Percentiles rank a stretch among this genome's conserved stretches.
Conservation (phyloP, 2,113 vertebrate genomes). For the Harpagus bidentatus region DNA sequence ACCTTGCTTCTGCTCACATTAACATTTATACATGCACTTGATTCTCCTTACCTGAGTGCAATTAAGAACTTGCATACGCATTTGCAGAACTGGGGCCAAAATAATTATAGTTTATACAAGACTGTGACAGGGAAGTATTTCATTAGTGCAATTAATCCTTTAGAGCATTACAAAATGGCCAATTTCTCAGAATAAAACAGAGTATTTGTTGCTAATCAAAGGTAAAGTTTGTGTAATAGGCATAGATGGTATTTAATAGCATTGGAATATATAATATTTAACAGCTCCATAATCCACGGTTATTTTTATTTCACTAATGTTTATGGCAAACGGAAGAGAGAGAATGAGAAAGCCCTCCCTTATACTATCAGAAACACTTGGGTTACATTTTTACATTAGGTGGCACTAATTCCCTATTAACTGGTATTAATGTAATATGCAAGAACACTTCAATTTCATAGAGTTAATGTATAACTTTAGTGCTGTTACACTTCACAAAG, state of each 20-base stretch:
- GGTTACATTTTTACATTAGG: conserved; percentile 64
- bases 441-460: neutral
- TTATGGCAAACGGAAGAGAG: neutral
- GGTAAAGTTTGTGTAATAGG: neutral
- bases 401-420: conserved; percentile 67
- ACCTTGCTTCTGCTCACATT: neutral
- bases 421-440: conserved; percentile 12
- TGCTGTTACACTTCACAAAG: neutral
- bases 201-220: conserved; percentile 27
- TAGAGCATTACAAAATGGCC: neutral
- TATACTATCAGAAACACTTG: neutral
- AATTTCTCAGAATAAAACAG: conserved; percentile 10
- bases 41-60: conserved; percentile 17
- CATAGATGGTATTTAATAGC: neutral
- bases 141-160: conserved; percentile 10
- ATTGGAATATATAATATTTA: neutral
- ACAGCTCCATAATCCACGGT: neutral
- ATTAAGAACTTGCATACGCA: neutral
- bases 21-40: neutral
- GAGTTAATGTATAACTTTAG: neutral
- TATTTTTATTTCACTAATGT: conserved; percentile 16
- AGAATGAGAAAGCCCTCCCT: neutral
- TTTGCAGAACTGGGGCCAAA: conserved; percentile 5
- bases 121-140: conserved; percentile 2
- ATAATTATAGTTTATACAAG: conserved; percentile 30